Conservation (phyloP, 2,888 invertebrate genomes). For the Harpalus rufipes region DNA sequence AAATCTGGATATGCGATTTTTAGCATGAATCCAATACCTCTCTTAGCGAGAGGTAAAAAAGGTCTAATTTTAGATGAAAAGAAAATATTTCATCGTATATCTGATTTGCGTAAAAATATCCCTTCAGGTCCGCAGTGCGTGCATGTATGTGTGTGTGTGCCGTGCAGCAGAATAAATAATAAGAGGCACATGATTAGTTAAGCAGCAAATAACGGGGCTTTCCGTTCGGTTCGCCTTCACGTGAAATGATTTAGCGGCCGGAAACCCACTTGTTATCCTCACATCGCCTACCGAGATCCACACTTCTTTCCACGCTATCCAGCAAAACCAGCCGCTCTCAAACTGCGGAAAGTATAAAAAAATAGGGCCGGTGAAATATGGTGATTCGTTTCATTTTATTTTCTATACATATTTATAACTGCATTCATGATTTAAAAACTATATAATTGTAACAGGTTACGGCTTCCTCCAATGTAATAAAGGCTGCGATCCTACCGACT, state of each 20-base stretch:
- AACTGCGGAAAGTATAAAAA: no score
- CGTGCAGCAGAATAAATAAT: constrained; percentile 32
- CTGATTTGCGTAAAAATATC: not conserved
- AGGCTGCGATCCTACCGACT: no score
- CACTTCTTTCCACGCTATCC: not conserved
- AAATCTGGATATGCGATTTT: no score
- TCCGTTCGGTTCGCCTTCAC: not conserved
- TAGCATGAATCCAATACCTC: no score
- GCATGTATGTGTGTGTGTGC: not conserved
- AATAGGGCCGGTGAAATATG: no score
- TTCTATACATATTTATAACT: no score
- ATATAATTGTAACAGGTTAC: no score
- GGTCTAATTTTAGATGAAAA: no score
- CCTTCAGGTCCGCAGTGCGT: not conserved
- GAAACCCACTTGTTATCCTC: constrained; percentile 1
- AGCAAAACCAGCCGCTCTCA: not conserved
- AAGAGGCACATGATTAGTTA: constrained; percentile 18
- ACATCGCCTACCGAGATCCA: not conserved
- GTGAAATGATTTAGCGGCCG: not conserved
- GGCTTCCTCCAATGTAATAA: no score
- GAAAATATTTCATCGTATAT: not conserved
- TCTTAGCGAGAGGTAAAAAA: no score
- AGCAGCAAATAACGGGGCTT: constrained; percentile 35
- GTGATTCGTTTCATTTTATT: no score
- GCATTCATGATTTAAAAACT: no score